These are phyloP conservation scores for Phaethon lepturus DNA, from an alignment of 2,113 vertebrate species.

Conservation along the genomic window DNA sequence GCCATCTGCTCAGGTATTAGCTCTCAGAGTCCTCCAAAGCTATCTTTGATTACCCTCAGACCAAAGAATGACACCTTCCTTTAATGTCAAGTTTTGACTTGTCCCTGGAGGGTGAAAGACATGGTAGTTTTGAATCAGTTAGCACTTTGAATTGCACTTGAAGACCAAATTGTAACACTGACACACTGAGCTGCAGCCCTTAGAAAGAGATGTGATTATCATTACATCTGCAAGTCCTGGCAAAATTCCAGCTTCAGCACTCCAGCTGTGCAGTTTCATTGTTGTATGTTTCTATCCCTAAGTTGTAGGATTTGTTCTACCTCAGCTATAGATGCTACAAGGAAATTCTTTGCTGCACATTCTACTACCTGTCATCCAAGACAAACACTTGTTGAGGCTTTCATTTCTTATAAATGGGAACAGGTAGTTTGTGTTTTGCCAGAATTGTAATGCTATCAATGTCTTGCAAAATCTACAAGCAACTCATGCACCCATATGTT, in stretches of 20 bases:
- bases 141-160: neutral
- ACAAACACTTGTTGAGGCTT: neutral
- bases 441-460: neutral
- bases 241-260: neutral
- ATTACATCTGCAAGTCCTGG: neutral
- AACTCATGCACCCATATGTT: neutral
- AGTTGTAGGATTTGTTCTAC: neutral
- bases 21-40: neutral
- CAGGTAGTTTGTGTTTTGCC: slow-evolving; percentile 11
- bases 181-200: neutral
- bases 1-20: neutral
- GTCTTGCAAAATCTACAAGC: neutral
- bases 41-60: neutral
- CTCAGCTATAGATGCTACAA: neutral
- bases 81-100: neutral
- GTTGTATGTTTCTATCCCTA: neutral
- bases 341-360: neutral
- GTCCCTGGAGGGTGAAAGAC: neutral
- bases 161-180: neutral
- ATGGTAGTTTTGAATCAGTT: neutral
- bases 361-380: neutral
- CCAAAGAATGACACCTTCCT: neutral
- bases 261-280: neutral
- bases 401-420: neutral
- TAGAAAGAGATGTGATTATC: neutral